Percentiles rank a stretch among this genome's conserved stretches.
Conservation (phyloP, 2,888 invertebrate species). For the Osmoderma eremita region DNA sequence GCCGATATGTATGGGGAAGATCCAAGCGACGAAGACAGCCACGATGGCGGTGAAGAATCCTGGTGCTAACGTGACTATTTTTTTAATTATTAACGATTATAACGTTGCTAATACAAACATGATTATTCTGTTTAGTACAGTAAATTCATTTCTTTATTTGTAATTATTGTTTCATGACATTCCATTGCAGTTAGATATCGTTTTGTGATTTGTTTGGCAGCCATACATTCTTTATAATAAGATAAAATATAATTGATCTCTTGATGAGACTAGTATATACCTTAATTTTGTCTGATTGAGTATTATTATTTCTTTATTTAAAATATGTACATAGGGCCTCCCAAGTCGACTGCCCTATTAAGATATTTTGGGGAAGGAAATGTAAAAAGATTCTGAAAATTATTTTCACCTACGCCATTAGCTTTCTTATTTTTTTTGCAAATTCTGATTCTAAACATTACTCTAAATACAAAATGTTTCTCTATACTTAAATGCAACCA, state of each 20-base stretch:
- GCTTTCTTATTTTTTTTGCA: no score
- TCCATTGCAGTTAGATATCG: constrained; percentile 22
- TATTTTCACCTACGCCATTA: constrained; percentile 4
- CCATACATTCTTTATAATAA: constrained; percentile 13
- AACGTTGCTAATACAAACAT: background rate
- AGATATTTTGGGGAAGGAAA: background rate
- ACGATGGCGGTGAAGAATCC: constrained; percentile 80
- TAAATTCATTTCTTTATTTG: constrained; percentile 1
- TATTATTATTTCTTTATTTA: constrained; percentile 31
- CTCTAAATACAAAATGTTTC: no score
- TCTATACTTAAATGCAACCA: no score
- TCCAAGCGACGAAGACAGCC: constrained; percentile 82
- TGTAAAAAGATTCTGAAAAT: background rate
- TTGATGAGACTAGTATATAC: background rate
- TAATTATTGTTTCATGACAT: constrained; percentile 8
- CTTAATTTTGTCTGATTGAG: background rate
- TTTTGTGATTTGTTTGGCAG: constrained; percentile 36
- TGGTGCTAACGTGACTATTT: constrained; percentile 73
- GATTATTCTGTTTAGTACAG: constrained; percentile 5
- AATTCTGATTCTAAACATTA: no score
- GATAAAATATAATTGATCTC: constrained; percentile 9
- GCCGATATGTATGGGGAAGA: constrained; percentile 96
- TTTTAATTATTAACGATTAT: constrained; percentile 6
- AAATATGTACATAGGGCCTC: constrained; percentile 16
- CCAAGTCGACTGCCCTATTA: no score